Base-by-base conservation (phyloP, 1,140 invertebrate species). In the Caenorhabditis briggsae region DNA sequence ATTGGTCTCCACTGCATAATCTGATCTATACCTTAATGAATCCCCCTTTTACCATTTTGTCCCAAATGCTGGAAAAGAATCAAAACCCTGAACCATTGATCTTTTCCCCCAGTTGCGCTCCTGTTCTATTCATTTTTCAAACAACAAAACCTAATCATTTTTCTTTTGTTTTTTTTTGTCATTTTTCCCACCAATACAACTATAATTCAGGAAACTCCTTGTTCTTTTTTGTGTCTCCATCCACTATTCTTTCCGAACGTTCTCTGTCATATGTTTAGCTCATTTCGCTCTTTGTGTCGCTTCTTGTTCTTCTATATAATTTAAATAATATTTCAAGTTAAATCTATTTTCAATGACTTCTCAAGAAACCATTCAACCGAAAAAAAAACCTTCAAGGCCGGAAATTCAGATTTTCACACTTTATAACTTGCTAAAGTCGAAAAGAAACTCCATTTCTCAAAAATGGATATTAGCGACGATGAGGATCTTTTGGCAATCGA, bases 201-300 rank as follows among this genome's bases (percentile, higher is more conserved):
- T 25, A 65, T 25, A 20, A 46, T 46, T 70, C 64, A 70, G 64
- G 64, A 70, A 46, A 33, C 33, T 33, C 7, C 23, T 64, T 12
- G 56, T 46, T 41, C 3, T 46, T 43, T 70, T 70, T 70, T 58
- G 12, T 18, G 14, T 58, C 56, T 58, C 18, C n/a, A 33, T 46
- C n/a, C 23, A 9, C 33, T 33, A 33, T 5, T 46, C 64, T 46
- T 46, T 46, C 33, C 33, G 46, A 18, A 46, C 46, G 33, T 70
- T 70, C 43, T 70, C 64, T 70, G 64, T 70, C 64, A 70, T 70
- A 70, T 70, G 33, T 70, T 46, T 46, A 65, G n/a, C 61, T 65
- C n/a, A 18, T 70, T 70, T 70, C 33, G 33, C 33, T 46, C 33
- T 33, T 33, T 33, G 33, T 33, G 33, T 33, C 33, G 33, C 33